Conservation (phyloP, 1,140 invertebrate species). For the Cepaea nemoralis region DNA sequence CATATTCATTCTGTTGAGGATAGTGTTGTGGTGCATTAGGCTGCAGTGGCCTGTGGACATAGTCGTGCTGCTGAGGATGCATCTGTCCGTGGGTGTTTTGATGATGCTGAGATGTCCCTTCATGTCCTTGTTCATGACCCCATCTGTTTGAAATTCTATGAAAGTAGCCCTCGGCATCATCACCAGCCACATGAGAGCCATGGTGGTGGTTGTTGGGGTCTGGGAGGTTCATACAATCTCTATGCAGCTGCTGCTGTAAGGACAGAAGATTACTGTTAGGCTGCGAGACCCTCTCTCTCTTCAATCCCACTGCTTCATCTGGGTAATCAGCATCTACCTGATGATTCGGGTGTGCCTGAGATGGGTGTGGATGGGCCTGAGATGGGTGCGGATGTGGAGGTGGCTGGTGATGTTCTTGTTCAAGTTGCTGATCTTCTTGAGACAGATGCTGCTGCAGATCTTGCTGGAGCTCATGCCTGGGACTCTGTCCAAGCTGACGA, state of each 20-base stretch:
- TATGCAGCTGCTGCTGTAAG: conserved; percentile 32
- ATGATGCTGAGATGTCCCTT: neutral
- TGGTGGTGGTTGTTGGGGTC: conserved; percentile 30
- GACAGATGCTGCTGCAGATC: neutral
- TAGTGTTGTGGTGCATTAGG: neutral
- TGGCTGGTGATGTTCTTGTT: neutral
- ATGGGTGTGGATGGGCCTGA: neutral
- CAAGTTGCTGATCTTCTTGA: neutral
- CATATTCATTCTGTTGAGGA: neutral
- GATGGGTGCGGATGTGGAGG: neutral
- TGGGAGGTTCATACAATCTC: conserved; percentile 28
- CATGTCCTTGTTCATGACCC: neutral
- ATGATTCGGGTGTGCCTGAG: neutral
- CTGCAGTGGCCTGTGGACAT: neutral
- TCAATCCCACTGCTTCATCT: neutral
- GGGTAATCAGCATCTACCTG: neutral
- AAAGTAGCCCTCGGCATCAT: conserved; percentile 24
- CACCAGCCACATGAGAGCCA: neutral
- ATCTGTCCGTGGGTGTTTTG: no score
- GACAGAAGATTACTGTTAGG: conserved; percentile 21
- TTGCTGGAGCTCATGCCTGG: neutral
- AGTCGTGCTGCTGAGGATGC: neutral
- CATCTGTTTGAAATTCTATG: conserved; percentile 32
- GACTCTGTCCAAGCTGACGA: neutral
- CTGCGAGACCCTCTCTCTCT: neutral